Base-by-base conservation (phyloP, 1,140 invertebrate species). In the Zaprionus nigranus region DNA sequence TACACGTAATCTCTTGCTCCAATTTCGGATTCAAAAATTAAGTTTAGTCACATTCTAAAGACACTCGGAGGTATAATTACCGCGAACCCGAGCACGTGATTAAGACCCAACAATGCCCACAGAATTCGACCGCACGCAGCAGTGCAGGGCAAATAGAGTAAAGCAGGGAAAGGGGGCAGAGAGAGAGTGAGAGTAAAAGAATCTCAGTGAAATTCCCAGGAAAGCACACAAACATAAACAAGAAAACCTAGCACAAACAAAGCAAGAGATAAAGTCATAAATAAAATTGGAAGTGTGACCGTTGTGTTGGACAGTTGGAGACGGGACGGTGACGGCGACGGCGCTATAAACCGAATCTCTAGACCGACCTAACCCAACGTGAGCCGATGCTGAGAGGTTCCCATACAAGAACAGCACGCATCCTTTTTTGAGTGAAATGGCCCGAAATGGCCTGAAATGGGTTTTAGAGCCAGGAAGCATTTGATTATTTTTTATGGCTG, bases 231-330 rank as follows among this genome's bases (percentile, higher is more conserved):
- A 81, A 88, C 80, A 88, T 84, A 82, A 87, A 82, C 83, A 74
- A 88, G 30, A 88, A 87, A 87, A 87, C 87, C 79, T 87, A 58
- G 64, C 81, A 81, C 81, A 88, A 78, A 81, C 77, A 88, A 75
- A 87, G 66, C 58, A 72, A 88, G 79, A 88, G 85, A 90, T 90
- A 90, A 90, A 90, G 85, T 82, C 86, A 90, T 90, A 90, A 90
- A 90, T 90, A 90, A 90, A 85, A 88, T 82, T 83, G 75, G 68
- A 75, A 79, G 81, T 82, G 73, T 79, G 81, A 82, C 75, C 64
- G 78, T 80, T 60, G 54, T 58, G 70, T 66, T 26, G 30, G 36
- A 9, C 60, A 59, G 63, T 15, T 51, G 38, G 22, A 38, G 30
- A 61, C n/a, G n/a, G n/a, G n/a, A n/a, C n/a, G n/a, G n/a, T n/a